Evolutionary conservation across 1,140 invertebrate species (phyloP).

Genomic region (Ganaspis sp.): DNA sequence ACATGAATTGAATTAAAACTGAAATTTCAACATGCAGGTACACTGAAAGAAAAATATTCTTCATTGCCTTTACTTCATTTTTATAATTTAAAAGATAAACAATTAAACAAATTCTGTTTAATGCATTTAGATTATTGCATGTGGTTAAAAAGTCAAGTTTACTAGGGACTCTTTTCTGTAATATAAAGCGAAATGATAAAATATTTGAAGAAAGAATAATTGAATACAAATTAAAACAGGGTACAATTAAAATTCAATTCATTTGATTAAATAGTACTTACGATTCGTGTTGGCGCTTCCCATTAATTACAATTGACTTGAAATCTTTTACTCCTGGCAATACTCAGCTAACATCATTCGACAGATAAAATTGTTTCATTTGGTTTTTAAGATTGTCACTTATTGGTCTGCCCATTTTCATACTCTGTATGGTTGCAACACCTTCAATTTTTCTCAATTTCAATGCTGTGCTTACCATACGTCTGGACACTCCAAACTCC

Average conservation of each 20-base stretch:
- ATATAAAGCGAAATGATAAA: not conserved
- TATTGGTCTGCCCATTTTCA: slow-evolving; percentile 21
- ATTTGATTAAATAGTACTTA: slow-evolving; percentile 5
- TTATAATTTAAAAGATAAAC: no score
- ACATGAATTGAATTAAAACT: no score
- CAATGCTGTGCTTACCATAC: not conserved
- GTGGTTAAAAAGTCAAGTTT: not conserved
- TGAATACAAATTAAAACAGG: not conserved
- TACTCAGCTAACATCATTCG: slow-evolving; percentile 32
- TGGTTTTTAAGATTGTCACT: not conserved
- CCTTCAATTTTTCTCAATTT: slow-evolving; percentile 1
- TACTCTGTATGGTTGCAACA: not conserved
- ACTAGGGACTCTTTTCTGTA: not conserved
- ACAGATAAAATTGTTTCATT: slow-evolving; percentile 30
- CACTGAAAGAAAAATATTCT: no score
- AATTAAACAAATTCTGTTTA: not conserved
- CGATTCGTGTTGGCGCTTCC: slow-evolving; percentile 18
- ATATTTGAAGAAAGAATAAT: not conserved
- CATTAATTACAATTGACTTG: slow-evolving; percentile 23
- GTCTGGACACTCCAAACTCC: slow-evolving; percentile 19
- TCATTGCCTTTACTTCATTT: no score
- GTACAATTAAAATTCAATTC: slow-evolving; percentile 4
- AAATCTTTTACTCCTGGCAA: slow-evolving; percentile 1
- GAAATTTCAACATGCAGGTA: no score
- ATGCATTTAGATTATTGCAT: not conserved